Evolutionary conservation across 1,140 invertebrate species (phyloP), one percentile per base, ranked within the genome.

Genomic region (Pseudoatta argentina): DNA sequence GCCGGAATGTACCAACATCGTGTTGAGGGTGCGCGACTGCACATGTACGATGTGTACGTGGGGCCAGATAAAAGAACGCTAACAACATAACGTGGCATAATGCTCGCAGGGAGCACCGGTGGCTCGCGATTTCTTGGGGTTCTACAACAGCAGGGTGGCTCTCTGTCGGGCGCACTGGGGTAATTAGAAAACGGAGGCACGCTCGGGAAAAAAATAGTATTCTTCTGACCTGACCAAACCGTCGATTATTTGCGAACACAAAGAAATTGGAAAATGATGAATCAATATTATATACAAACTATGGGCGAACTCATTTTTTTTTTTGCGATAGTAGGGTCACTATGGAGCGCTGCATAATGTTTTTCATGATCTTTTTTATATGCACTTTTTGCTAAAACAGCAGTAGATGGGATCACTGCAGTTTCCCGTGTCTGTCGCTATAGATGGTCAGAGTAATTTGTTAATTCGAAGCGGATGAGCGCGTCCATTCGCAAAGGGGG

Each of bases 401-500:
- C 71, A 86, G 63, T 44, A 83, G 5, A 55, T 73, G 30, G 55
- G 55, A 51, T 51, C 63, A 69, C 39, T 39, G 87, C 73, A 63
- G 88, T 75, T 90, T 81, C 69, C 86, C 88, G 89, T 82, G 89
- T 86, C 89, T 61, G 89, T 44, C 66, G 67, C 79, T 85, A 81
- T 88, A 88, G 85, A 88, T 69, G 87, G 61, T 44, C 78, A 27
- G 61, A 86, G 89, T 89, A 91, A 91, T 91, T 91, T 91, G 89
- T 91, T 91, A 91, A 91, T 91, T 91, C 86, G 90, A 90, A 81
- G 83, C 89, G 89, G 89, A 90, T 87, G 88, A 90, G 89, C 89
- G 89, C 89, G 86, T 86, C 89, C 82, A 86, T 91, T 90, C 89
- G 83, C 88, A 88, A 69, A 66, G 79, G 89, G 89, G 88, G 89